These are phyloP conservation scores for Acleris literana DNA, from an alignment of 2,888 invertebrate species.

Conservation along the genomic window DNA sequence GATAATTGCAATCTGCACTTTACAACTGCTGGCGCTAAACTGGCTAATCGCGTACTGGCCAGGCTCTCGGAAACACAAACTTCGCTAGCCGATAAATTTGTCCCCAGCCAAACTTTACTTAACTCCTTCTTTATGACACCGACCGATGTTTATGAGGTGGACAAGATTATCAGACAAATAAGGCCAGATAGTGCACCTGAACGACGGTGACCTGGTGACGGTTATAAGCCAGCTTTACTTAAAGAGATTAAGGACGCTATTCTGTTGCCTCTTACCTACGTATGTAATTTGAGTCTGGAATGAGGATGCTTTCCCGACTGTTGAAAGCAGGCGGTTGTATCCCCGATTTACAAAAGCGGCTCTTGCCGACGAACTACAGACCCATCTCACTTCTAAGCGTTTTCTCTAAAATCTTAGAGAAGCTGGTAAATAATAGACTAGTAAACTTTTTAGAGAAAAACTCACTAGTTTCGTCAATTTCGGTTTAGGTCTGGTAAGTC, in stretches of 20 bases:
- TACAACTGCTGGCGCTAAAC: not conserved
- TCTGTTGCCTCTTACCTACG: not conserved
- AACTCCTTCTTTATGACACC: not conserved
- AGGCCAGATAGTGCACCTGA: conserved; percentile 2
- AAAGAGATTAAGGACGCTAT: not conserved
- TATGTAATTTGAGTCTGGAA: not conserved
- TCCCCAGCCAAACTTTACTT: not conserved
- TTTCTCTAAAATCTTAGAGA: conserved; percentile 1
- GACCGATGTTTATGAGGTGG: conserved; percentile 1
- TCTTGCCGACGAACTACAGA: not conserved
- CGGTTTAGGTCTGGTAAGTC: not conserved
- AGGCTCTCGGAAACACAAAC: not conserved
- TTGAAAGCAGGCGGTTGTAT: not conserved
- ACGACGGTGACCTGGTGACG: too few species aligned
- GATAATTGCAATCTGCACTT: not conserved
- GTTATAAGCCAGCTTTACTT: not conserved
- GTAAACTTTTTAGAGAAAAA: not conserved
- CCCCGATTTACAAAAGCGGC: not conserved
- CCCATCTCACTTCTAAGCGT: not conserved
- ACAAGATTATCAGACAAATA: not conserved
- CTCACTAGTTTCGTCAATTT: not conserved
- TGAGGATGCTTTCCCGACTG: not conserved
- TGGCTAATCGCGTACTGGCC: not conserved
- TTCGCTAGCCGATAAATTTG: not conserved
- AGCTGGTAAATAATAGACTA: not conserved